Conservation (phyloP, 2,888 invertebrate genomes). For the Matsumyia berberina region DNA sequence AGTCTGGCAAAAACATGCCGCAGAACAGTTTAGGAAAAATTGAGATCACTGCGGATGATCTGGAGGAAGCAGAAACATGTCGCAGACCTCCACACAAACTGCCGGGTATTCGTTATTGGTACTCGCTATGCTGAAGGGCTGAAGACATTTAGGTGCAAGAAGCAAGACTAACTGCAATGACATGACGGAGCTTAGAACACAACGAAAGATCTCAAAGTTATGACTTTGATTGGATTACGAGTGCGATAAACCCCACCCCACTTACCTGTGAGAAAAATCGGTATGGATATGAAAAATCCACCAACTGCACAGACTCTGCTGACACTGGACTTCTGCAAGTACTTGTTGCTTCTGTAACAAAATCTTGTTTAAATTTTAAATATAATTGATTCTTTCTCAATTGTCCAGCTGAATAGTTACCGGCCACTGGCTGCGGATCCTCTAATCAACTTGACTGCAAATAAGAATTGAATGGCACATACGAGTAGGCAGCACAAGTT, state of each 20-base stretch:
- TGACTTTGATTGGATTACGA: not conserved
- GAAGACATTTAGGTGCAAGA: too few relatives aligned
- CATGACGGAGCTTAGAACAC: too few relatives aligned
- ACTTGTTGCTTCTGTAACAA: slow-evolving; percentile 93
- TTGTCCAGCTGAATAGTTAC: slow-evolving; percentile 82
- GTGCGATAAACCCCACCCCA: not conserved
- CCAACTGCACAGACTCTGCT: slow-evolving; percentile 96
- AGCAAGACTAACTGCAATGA: too few relatives aligned
- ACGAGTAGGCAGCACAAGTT: slow-evolving; percentile 96
- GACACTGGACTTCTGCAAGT: slow-evolving; percentile 95
- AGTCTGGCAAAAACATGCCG: too few relatives aligned
- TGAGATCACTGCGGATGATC: too few relatives aligned
- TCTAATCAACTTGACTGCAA: slow-evolving; percentile 95
- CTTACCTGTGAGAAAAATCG: slow-evolving; percentile 95
- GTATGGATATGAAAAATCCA: slow-evolving; percentile 97
- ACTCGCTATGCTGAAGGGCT: too few relatives aligned
- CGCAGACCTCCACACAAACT: too few relatives aligned
- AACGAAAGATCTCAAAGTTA: too few relatives aligned
- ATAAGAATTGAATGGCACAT: slow-evolving; percentile 97
- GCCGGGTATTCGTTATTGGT: too few relatives aligned
- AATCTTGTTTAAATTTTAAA: slow-evolving; percentile 41
- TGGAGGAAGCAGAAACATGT: too few relatives aligned
- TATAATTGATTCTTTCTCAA: slow-evolving; percentile 19
- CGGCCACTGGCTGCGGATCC: slow-evolving; percentile 91
- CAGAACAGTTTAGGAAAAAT: too few relatives aligned